Evolutionary conservation across 1,140 invertebrate genomes (phyloP), one percentile per base, ranked within the genome.

Genomic region (Parapsyche elsis): DNA sequence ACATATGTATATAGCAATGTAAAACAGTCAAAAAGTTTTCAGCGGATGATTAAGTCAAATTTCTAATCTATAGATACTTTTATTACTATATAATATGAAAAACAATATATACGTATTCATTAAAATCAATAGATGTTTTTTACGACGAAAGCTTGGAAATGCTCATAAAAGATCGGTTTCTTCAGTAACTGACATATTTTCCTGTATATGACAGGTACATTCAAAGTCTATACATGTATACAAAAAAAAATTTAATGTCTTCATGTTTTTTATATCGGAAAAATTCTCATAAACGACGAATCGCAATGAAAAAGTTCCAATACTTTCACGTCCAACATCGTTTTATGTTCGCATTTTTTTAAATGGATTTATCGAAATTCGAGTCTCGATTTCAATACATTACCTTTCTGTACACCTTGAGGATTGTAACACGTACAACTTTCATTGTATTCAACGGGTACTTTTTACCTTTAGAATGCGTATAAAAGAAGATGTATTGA

Each of bases 361-460:
- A 19, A 53, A 53, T 53, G 49, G 12, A 53, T 53, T n/a, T 53
- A 53, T 53, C 16, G 49, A 53, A 53, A 61, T 61, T 61, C 24
- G 23, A 67, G 24, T 61, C 21, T 21, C 24, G 64, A 67, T 24
- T 67, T 30, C 64, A 67, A 26, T 67, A 67, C 24, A 67, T 26
- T 67, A 30, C 23, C 21, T 26, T 67, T 67, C 10, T 14, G 26
- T 67, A 23, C 64, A 23, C 1, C 9, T 67, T 24, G 64, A 67
- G 14, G 24, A 67, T 67, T 24, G 64, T 67, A 67, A 67, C 64
- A 67, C 64, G 64, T 67, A 67, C 23, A 19, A 23, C 12, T 12
- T 23, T 67, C 21, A 67, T 67, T 67, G 64, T 67, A 23, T 67
- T 67, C 19, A 23, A 26, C 5, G 9, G 10, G 64, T 67, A 9